Evolutionary conservation across 2,888 invertebrate species (phyloP), one percentile per base, ranked within the genome.

Genomic region (Brachypalpus laphriformis): DNA sequence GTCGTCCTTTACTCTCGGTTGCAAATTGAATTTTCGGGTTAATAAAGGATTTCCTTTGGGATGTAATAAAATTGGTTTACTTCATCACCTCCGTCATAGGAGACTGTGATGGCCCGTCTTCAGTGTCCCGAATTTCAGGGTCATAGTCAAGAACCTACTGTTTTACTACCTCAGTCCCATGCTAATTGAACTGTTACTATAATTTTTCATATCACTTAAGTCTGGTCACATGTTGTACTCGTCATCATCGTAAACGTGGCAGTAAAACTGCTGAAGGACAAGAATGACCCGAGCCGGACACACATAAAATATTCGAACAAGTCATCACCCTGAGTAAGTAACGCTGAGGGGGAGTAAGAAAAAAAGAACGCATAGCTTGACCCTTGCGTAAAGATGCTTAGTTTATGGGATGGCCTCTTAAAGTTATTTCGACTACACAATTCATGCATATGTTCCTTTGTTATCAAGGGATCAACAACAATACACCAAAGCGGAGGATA

Each of bases 141-240:
- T 18, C 57, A 51, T 8, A 22, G 42, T 51, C 49, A 28, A 42
- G 63, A n/a, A 31, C 20, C 54, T 54, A 42, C 2, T n/a, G 40
- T 49, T 54, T 25, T 45, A 57, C 42, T 28, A 14, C 25, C 14
- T 40, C 22, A 74, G 51, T 11, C 37, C 25, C 57, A 80, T 49
- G 47, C 80, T 81, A 85, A 85, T 85, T 81, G 83, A 81, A 81
- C 59, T 51, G 70, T 74, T 34, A 74, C 56, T 68, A 68, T 65
- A 70, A 85, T 85, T 81, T 71, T 85, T 83, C 68, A 70, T 80
- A 80, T 80, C 83, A 70, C 78, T 78, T 54, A 63, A 63, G 72
- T 74, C 34, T 42, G 75, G 81, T 65, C 74, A 81, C 83, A 80
- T 75, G 51, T 65, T 65, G 81, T 42, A 71, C 63, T 45, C 42